Evolutionary conservation across 2,797 vertebrate genomes (phyloP), one percentile per base, ranked within the genome.

Genomic region (Tapirus indicus): DNA sequence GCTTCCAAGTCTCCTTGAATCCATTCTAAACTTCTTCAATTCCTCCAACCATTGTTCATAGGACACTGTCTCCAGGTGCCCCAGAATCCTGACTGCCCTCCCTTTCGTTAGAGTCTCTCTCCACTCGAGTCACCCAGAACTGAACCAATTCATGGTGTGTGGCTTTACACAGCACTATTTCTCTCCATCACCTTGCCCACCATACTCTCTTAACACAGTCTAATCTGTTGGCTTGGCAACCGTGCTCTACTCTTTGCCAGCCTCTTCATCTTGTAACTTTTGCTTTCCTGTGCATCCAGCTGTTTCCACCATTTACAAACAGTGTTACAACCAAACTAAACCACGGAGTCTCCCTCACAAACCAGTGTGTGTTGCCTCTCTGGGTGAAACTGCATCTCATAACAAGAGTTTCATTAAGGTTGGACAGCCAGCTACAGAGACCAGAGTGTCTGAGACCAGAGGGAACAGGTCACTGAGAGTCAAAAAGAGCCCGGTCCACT

Each of bases 381-480:
- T 5, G n/a, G 62, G 44, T 29, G 56, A 88, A 84, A 52, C 17
- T 5, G 3, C 35, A 21, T 38, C 23, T 92, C 32, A 4, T 56
- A 60, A 86, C 3, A 27, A 93, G 69, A 77, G 16, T 75, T 69
- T 94, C 44, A 35, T 92, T 88, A 86, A 69, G n/a, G 35, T 20
- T 16, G 66, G 78, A 77, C 25, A 41, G 32, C 25, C 71, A 79
- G 38, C 77, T 54, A 35, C 60, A 86, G 88, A 64, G 52, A 82
- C 68, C 32, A 49, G 58, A 54, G 41, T 58, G 49, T 38, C 66
- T 41, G 25, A n/a, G 68, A 77, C 64, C 18, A 47, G 75, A 89
- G 82, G 71, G 20, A 29, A 9, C 0, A 3, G 94, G 91, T 78
- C 91, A 84, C 38, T 0, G 0, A 87, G 83, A 74, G 71, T n/a